Conservation (phyloP, 1,140 invertebrate genomes). For the Pseudomyrmex sp. region DNA sequence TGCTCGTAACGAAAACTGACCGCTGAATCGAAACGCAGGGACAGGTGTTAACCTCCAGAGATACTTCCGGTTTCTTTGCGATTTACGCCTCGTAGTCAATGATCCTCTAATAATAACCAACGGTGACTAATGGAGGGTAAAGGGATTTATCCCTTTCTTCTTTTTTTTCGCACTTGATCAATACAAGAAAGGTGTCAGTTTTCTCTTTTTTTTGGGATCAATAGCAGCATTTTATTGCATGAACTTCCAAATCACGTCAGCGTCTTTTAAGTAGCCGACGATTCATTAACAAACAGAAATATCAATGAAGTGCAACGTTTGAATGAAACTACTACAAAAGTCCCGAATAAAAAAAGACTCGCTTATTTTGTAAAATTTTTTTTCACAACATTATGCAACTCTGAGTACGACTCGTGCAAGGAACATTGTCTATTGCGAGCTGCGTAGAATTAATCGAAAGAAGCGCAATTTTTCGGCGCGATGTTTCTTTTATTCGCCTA, state of each 20-base stretch:
- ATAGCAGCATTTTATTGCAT: background rate
- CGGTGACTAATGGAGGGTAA: conserved; percentile 59
- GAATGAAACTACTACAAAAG: no score
- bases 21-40: conserved; percentile 40
- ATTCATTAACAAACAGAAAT: no score
- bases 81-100: background rate
- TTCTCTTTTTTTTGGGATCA: conserved; percentile 6
- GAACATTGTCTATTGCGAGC: background rate
- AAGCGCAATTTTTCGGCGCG: background rate
- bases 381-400: no score
- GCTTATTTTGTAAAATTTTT: no score
- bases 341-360: no score
- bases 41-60: conserved; percentile 65
- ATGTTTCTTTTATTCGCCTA: conserved; percentile 28
- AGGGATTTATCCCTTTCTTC: conserved; percentile 54
- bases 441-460: background rate
- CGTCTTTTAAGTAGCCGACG: background rate
- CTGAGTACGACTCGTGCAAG: no score
- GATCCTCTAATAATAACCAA: conserved; percentile 63
- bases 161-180: background rate
- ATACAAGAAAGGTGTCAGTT: background rate
- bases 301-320: no score
- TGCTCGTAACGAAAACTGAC: conserved; percentile 34
- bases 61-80: conserved; percentile 49
- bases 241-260: background rate